Evolutionary conservation across 2,113 vertebrate genomes (phyloP).

Genomic region (Pollimyrus isidori): DNA sequence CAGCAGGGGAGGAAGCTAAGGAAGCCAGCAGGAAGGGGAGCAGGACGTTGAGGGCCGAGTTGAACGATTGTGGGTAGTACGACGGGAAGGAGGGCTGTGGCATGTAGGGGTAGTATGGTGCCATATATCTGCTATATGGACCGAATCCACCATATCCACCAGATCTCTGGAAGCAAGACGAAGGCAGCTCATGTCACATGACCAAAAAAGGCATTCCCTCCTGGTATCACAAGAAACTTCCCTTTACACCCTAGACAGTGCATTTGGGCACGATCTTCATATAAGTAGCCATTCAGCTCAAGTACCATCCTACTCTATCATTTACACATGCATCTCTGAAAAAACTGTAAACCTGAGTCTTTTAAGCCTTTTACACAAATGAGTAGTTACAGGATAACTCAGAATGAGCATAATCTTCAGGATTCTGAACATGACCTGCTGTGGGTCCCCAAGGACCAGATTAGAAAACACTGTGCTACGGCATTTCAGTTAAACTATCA

Average conservation of each 20-base stretch:
- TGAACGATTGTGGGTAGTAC: not conserved
- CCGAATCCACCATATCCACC: not conserved
- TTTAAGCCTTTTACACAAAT: not conserved
- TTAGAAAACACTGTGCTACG: not conserved
- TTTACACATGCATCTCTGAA: not conserved
- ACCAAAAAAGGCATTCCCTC: not conserved
- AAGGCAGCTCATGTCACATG: not conserved
- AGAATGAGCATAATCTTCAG: not conserved
- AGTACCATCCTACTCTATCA: not conserved
- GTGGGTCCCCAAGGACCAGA: not conserved
- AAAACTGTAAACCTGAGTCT: not conserved
- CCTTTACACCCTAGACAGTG: not conserved
- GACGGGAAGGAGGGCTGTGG: too few species aligned
- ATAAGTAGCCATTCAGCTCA: not conserved
- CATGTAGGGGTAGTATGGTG: not conserved
- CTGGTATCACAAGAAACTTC: not conserved
- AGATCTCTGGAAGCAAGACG: not conserved
- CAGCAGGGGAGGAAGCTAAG: not conserved
- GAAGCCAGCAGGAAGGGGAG: not conserved
- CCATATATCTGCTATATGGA: too few species aligned
- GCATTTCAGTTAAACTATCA: not conserved
- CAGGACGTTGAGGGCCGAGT: not conserved
- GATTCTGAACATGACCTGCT: not conserved
- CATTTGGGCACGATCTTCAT: not conserved
- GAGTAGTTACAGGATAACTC: not conserved